Base-by-base conservation (phyloP, 2,113 vertebrate species). In the Rhegmatorhina hoffmannsi region DNA sequence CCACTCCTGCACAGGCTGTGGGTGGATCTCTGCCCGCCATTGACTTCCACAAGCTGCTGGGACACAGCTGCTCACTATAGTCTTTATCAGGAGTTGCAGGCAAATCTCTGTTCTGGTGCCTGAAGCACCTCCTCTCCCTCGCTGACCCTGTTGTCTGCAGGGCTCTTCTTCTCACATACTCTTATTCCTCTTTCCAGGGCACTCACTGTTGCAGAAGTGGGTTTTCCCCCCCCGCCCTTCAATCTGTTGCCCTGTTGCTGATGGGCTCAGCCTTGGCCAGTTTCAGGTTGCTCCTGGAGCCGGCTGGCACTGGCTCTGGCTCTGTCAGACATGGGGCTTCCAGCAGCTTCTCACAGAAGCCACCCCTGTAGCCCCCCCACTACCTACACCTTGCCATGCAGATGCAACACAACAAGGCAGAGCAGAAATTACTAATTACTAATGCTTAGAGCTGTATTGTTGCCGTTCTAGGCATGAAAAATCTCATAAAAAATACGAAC, bases 401-500 rank as follows among this genome's bases (percentile, higher is more conserved):
- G 55, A 69, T 18, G 21, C 60, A 58, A 4, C 50, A 29, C 17
- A 60, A 10, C 7, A 58, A 49, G 13, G 20, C n/a, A 70, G 38
- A 75, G 25, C 14, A 91, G 34, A 70, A 91, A 28, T 60, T 17
- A 63, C 1, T 49, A 91, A 25, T 60, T 19, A 63, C 1, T 49
- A 56, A 19, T 66, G 31, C 55, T 93, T 40, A 85, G 10, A 60
- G 31, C 9, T 81, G 14, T 95, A 38, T 33, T 87, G 16, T 80
- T 96, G 24, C 9, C 17, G 24, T 56, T 60, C 20, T 24, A 99
- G 99, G 97, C 70, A 99, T 99, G 97, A 99, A 99, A 97, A 98
- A 97, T 53, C 97, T 99, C 34, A 97, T 99, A 4, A 99, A 99
- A 99, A 98, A 80, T 99, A 99, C 0, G 98, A 99, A 60, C 97